Evolutionary conservation across 2,113 vertebrate genomes (phyloP), one percentile per base, ranked within the genome.

Genomic region (Thunnus thynnus): DNA sequence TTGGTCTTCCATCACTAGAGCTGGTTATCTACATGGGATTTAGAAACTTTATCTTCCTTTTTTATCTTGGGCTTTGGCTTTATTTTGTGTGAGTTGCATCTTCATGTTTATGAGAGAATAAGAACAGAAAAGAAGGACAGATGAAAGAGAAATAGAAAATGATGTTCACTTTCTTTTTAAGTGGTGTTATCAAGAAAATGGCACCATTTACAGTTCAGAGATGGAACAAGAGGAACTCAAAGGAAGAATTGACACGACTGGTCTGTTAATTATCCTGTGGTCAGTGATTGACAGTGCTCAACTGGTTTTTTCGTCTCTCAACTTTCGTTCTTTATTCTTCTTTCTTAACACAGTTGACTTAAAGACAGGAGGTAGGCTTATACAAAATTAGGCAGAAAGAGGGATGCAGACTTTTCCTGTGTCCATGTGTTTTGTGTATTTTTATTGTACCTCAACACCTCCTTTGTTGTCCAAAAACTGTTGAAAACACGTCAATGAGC

Each of bases 121-220:
- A 22, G 27, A 76, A 50, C 41, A 63, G 7, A 72, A 71, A 73
- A 51, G 50, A 51, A 51, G 25, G 25, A 63, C 36, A 27, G 47
- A 74, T 57, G 22, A 72, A 65, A 80, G 55, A 73, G 61, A 65
- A 25, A 68, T 3, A 41, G 41, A 78, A 86, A 83, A 86, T 78
- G 8, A 69, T 51, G 54, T 61, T 78, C 62, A 14, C 47, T 55
- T 69, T 70, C 30, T 65, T 82, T 79, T 52, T 69, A 82, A 90
- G 82, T 86, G 69, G 36, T 56, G 79, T 74, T 82, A 89, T 87
- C 63, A 89, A 83, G 72, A 67, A 90, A 86, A 90, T 85, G 55
- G 67, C 61, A 32, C 73, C 71, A 46, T 83, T 90, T 88, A 72
- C 44, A 65, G 72, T 75, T 70, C 14, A 11, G n/a, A 85, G 77